A percentile compares a stretch with the other conserved stretches of the same genome.
Evolutionary conservation across 2,888 invertebrate species (phyloP).

Genomic region (Lycia hirtaria): DNA sequence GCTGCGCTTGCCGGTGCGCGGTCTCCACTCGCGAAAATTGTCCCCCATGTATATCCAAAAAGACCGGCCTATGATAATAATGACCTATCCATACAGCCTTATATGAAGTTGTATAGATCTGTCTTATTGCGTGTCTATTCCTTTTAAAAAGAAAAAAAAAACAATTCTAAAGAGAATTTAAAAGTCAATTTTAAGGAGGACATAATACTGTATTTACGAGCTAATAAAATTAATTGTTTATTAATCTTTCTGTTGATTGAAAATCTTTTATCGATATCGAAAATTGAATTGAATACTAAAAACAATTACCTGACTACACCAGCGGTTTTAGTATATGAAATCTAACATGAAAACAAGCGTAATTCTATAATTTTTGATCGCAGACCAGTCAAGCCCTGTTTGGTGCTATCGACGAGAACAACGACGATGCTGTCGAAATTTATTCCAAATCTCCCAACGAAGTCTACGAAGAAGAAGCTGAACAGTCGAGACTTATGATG

Average conservation of each 20-base stretch:
- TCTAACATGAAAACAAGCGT: background rate
- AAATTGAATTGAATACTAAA: too few species aligned
- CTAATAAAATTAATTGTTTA: constrained; percentile 8
- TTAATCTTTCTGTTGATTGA: background rate
- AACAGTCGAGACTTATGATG: constrained; percentile 76
- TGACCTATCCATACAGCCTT: too few species aligned
- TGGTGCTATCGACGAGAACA: background rate
- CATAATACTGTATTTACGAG: constrained; percentile 11
- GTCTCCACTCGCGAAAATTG: too few species aligned
- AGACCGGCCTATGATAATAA: too few species aligned
- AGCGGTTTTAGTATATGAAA: too few species aligned
- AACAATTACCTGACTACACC: too few species aligned
- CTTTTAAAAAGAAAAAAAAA: too few species aligned
- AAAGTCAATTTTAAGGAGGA: constrained; percentile 14
- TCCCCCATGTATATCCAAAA: too few species aligned
- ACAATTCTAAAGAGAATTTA: too few species aligned
- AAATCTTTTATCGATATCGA: too few species aligned
- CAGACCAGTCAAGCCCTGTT: constrained; percentile 21
- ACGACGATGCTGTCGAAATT: constrained; percentile 49
- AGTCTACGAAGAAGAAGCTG: constrained; percentile 70
- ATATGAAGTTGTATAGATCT: background rate
- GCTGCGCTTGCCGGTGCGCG: too few species aligned
- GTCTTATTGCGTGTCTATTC: constrained; percentile 13
- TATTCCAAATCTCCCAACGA: constrained; percentile 47
- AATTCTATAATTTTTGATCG: background rate